Percentiles rank a stretch among this genome's conserved stretches.
Conservation (phyloP, 2,113 vertebrate species). For the Mormyrus lacerda region DNA sequence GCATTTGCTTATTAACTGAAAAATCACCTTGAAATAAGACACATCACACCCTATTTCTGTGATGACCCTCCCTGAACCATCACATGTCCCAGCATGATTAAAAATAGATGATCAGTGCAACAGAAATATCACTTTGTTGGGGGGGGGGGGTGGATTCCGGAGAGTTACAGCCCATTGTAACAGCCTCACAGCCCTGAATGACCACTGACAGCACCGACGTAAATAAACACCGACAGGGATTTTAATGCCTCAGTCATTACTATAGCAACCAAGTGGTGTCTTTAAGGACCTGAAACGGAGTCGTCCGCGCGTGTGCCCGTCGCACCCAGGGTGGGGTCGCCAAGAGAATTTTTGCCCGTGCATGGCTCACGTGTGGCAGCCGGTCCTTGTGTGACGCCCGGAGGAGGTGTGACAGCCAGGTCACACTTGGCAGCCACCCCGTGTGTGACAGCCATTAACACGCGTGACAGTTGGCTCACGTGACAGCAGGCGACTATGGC, state of each 20-base stretch:
- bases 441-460: not conserved
- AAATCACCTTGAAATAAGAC: not conserved
- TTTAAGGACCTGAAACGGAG: not conserved
- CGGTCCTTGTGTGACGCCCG: not conserved
- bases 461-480: not conserved
- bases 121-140: not conserved
- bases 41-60: not conserved
- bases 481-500: not conserved
- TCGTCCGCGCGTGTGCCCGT: not conserved
- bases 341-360: not conserved
- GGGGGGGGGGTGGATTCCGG: not conserved
- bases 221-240: not conserved
- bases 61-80: not conserved
- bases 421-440: not conserved
- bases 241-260: not conserved
- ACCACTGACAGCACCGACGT: not conserved
- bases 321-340: not conserved
- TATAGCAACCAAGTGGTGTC: not conserved
- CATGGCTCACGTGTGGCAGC: not conserved
- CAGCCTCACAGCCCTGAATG: not conserved
- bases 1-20: not conserved
- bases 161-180: not conserved
- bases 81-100: not conserved
- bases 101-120: conserved; percentile 2
- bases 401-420: not conserved